Evolutionary conservation across 2,888 invertebrate genomes (phyloP), one percentile per base, ranked within the genome.

Genomic region (Acanthoscelides obtectus): DNA sequence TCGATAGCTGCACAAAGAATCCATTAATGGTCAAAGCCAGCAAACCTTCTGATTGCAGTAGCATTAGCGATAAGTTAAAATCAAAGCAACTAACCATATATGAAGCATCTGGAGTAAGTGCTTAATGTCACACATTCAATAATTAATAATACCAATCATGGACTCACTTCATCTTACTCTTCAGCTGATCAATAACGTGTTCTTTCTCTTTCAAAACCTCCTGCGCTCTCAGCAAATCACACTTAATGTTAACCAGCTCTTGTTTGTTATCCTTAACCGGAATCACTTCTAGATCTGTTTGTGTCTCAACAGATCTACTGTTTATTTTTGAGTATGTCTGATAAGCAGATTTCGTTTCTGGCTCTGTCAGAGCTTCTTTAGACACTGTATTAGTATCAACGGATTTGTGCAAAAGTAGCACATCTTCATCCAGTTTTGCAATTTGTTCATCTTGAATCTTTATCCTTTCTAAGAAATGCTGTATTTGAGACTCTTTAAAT

Each of bases 381-480:
- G 45, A 45, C 12, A 12, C 45, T 17, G 17, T 3, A 12, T 45
- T 45, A 45, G 45, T 45, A 1, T 12, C 77, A 27, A 75, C 75
- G 72, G 75, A 74, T 72, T 79, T 79, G 66, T 82, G 87, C 75
- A 83, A 84, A 17, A 84, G 81, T 78, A 85, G 84, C 74, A 87
- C 82, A 71, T 88, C 87, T 71, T 86, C 85, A 78, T 89, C 88
- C 69, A 88, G 79, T 74, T 86, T 85, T 21, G 83, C 79, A 63
- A 88, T 84, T 73, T 87, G 85, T 22, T 83, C 81, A 74, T 88
- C 88, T 79, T 86, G 84, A 2, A 79, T 77, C 69, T 81, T 78
- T 1, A 85, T 75, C 72, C 84, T 77, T 22, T 81, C 77, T 6
- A 80, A 74, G 25, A 83, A 78, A 72, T 85, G 83, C 71, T 83